Evolutionary conservation across 2,113 vertebrate species (phyloP), one percentile per base, ranked within the genome.

Genomic region (Vireo altiloquus): DNA sequence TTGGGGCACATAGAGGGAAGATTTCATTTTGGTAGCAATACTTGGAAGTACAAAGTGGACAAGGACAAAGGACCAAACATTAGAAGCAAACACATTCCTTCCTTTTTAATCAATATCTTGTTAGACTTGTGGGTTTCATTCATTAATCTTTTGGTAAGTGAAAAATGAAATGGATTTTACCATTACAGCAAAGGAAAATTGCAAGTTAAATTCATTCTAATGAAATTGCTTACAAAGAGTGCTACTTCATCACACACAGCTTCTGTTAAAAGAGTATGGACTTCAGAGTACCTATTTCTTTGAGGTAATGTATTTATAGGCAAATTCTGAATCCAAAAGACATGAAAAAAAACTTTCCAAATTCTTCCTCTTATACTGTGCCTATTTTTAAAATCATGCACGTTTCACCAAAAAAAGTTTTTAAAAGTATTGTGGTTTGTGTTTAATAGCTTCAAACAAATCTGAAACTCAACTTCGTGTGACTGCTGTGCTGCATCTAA

Each of bases 121-220:
- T 83, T 93, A 94, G 37, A 76, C 56, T 68, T 12, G 42, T 90
- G 22, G 9, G 39, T 85, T 93, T 93, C 56, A 82, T 20, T 80
- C 60, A 92, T 77, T 85, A 56, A 92, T 93, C 89, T 90, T 94
- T 54, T 25, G 11, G 23, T 76, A 92, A 82, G 37, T 70, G 66
- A 85, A 84, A 94, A 94, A 87, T 72, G 9, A 89, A 91, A 64
- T 0, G 1, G 40, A 71, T 22, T 22, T 68, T 70, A 91, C 53
- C n/a, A 90, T 39, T 61, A 61, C 21, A 30, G 61, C 25, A 92
- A 91, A 91, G 33, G 44, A 85, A 89, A 90, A 80, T 20, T 59
- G 54, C 33, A 66, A 93, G 93, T 92, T 80, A 93, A 95, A 86
- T 37, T 90, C 22, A 91, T 59, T 72, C 28, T 80, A 94, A 90